phyloP scores from a whole-genome alignment of 2,888 invertebrate species.

The Cerastis rubricosa region DNA sequence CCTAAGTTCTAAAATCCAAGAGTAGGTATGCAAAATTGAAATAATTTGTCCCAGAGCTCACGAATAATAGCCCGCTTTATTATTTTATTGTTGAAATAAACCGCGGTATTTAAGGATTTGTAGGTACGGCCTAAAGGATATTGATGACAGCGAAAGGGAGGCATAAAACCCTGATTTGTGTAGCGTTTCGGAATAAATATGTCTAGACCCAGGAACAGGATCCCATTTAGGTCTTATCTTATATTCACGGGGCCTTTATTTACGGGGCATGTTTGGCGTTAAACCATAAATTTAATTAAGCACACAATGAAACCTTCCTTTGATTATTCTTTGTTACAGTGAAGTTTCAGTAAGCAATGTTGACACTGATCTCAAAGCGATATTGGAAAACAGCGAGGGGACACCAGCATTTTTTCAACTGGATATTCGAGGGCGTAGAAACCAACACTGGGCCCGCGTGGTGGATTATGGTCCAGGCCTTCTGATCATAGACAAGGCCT shows the following conservation, averaged over 20 bases:
- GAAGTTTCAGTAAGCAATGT: not conserved
- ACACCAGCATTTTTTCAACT: not conserved
- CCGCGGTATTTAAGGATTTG: constrained; percentile 52
- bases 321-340: not conserved
- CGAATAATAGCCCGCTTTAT: constrained; percentile 49
- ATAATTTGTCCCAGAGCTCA: constrained; percentile 49
- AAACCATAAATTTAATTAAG: not conserved
- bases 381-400: not conserved
- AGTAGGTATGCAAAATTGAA: constrained; percentile 38
- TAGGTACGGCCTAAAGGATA: constrained; percentile 52
- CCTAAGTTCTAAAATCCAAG: constrained; percentile 27
- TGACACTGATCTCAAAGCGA: not conserved
- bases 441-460: not conserved
- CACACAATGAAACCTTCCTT: not conserved
- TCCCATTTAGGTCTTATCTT: constrained; percentile 34
- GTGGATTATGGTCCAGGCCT: not conserved
- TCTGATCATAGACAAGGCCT: not conserved
- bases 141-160: constrained; percentile 64
- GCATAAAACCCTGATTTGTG: constrained; percentile 61
- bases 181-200: constrained; percentile 51
- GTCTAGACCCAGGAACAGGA: constrained; percentile 30
- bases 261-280: constrained; percentile 1
- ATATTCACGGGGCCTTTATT: constrained; percentile 12
- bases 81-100: constrained; percentile 62
- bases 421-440: not conserved